Percentiles rank a stretch among this genome's conserved stretches.
Conservation (phyloP, 1,140 invertebrate species). For the Physella acuta region DNA sequence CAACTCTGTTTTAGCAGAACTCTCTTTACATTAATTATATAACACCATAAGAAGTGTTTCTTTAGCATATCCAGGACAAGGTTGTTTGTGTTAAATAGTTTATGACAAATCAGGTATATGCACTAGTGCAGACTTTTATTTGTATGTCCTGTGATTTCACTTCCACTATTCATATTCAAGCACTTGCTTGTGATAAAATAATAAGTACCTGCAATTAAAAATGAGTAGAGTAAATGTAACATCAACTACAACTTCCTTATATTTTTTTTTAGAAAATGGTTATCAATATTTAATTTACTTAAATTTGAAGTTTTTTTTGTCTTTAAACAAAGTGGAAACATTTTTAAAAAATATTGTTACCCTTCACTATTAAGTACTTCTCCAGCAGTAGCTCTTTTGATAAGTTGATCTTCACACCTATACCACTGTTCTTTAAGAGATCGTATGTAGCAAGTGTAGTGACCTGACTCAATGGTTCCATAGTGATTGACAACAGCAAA, state of each 20-base stretch:
- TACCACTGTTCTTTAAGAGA: conserved; percentile 93
- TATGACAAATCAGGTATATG: no score
- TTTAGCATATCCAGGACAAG: no score
- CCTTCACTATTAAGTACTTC: conserved; percentile 94
- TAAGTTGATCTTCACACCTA: conserved; percentile 94
- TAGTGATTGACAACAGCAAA: conserved; percentile 97
- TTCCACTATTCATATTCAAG: conserved; percentile 81
- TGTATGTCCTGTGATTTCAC: no score
- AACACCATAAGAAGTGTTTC: no score
- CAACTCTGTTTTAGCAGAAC: no score
- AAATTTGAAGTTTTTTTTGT: not conserved
- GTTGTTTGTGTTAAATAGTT: no score
- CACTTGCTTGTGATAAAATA: conserved; percentile 91
- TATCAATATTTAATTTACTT: not conserved
- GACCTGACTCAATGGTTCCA: conserved; percentile 88
- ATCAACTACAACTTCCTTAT: not conserved
- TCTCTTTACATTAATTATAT: no score
- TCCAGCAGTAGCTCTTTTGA: conserved; percentile 80
- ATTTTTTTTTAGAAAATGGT: not conserved
- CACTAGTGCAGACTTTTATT: no score
- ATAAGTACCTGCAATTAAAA: conserved; percentile 74
- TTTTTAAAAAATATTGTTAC: conserved; percentile 61
- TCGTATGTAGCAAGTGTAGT: conserved; percentile 92
- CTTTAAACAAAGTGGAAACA: not conserved
- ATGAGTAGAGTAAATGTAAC: not conserved